These are phyloP conservation scores for Trematomus bernacchii DNA, from an alignment of 2,797 vertebrate species.

Conservation along the genomic window DNA sequence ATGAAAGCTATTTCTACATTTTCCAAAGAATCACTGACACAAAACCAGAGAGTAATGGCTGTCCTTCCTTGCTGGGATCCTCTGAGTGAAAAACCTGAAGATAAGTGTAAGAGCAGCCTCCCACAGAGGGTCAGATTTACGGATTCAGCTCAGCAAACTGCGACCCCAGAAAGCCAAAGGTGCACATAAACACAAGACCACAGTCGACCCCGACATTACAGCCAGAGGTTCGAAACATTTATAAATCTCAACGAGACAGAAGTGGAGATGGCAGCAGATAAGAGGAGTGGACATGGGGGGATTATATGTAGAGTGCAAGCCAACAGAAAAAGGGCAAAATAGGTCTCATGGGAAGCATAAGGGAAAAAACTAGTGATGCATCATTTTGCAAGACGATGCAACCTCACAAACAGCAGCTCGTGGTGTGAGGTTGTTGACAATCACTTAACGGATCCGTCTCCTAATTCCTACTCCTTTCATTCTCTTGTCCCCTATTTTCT, in stretches of 20 bases:
- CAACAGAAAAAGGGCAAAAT: background rate
- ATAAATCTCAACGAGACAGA: conserved; percentile 4
- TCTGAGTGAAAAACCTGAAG: background rate
- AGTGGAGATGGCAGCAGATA: background rate
- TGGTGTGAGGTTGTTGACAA: conserved; percentile 12
- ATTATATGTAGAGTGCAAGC: background rate
- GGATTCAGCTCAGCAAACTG: conserved; percentile 3
- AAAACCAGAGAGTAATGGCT: background rate
- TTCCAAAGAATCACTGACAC: background rate
- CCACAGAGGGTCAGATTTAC: background rate
- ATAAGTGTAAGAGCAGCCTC: background rate
- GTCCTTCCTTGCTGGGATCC: conserved; percentile 1
- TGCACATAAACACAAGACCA: background rate
- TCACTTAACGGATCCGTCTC: conserved; percentile 10
- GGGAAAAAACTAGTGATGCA: background rate
- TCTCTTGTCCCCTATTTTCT: background rate
- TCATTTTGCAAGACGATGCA: conserved; percentile 2
- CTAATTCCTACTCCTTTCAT: background rate
- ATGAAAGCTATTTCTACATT: background rate
- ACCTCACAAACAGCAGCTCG: background rate
- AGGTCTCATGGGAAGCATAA: background rate
- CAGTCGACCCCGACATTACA: background rate
- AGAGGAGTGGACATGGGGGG: background rate
- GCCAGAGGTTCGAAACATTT: background rate
- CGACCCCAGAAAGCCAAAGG: background rate